phyloP scores from a whole-genome alignment of 2,797 vertebrate species.

The Chiloscyllium punctatum region DNA sequence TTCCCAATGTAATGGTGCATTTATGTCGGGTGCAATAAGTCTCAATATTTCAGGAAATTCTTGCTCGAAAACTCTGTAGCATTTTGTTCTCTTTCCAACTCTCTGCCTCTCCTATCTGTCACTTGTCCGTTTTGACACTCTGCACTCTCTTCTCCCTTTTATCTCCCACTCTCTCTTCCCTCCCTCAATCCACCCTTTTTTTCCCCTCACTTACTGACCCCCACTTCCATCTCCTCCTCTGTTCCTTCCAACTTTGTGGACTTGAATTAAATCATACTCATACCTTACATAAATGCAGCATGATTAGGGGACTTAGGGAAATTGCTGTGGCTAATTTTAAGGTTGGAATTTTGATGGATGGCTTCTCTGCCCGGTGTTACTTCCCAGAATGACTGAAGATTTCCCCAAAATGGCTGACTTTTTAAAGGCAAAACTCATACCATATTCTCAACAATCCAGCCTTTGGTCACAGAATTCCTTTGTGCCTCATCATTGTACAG shows the following conservation, averaged over 20 bases:
- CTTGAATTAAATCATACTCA: not conserved
- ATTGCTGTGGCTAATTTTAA: not conserved
- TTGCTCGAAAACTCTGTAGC: not conserved
- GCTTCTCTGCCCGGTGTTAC: not conserved
- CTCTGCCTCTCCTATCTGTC: not conserved
- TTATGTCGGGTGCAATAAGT: not conserved
- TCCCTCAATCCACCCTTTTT: too few species aligned
- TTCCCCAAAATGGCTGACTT: not conserved
- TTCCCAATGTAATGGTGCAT: not conserved
- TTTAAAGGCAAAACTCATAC: not conserved
- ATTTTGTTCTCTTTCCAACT: not conserved
- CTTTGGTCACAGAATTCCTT: not conserved
- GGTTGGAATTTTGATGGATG: not conserved
- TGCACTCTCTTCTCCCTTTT: not conserved
- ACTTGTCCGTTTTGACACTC: not conserved
- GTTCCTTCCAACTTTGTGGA: not conserved
- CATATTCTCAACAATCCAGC: not conserved
- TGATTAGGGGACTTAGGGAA: not conserved
- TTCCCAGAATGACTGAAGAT: not conserved
- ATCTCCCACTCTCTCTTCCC: too few species aligned
- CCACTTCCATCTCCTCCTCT: not conserved
- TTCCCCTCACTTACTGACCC: not conserved
- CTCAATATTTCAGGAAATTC: not conserved
- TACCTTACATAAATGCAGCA: not conserved
- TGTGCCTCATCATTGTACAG: not conserved